Base-by-base conservation (phyloP, 2,113 vertebrate species). In the Smithornis capensis region DNA sequence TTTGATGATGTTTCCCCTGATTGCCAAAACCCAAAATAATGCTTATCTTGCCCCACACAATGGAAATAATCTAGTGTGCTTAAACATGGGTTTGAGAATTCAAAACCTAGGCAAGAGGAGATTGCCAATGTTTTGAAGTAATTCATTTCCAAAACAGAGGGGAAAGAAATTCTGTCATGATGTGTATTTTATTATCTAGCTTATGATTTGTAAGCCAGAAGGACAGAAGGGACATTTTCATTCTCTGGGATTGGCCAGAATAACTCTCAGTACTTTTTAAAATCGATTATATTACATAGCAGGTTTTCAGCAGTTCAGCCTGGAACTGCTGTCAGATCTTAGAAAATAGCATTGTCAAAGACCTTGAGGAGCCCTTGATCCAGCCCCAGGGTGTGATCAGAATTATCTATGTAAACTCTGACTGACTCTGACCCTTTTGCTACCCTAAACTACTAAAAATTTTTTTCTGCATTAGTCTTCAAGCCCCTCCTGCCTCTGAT, bases 231-330 rank as follows among this genome's bases (percentile, higher is more conserved):
- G 69, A 93, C 57, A 38, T 90, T 86, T 96, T 95, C 85, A 83
- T 47, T 91, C 23, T 44, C 68, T 90, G 93, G 69, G 73, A 90
- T 93, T 91, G 90, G 77, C 80, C 77, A 57, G 83, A 83, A 53
- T 76, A 94, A 71, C 65, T 79, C 71, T 90, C 2, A 83, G 64
- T 60, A 83, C 83, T 92, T 96, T 96, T 92, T 57, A 92, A 96
- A 94, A 93, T 93, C 89, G 87, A 90, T 96, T 94, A 83, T 83
- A 86, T 90, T 94, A 71, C 87, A 57, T 52, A 90, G 92, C 75
- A 90, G 64, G 19, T 92, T 93, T 94, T 86, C 87, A 88, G 52
- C 60, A 63, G 55, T 63, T 89, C 82, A 92, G 29, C 55, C 82
- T 94, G 68, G 82, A 94, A 65, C 50, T 47, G 65, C 90, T 91